Conservation (phyloP, 2,797 vertebrate genomes). For the Anisognathus igniventris region DNA sequence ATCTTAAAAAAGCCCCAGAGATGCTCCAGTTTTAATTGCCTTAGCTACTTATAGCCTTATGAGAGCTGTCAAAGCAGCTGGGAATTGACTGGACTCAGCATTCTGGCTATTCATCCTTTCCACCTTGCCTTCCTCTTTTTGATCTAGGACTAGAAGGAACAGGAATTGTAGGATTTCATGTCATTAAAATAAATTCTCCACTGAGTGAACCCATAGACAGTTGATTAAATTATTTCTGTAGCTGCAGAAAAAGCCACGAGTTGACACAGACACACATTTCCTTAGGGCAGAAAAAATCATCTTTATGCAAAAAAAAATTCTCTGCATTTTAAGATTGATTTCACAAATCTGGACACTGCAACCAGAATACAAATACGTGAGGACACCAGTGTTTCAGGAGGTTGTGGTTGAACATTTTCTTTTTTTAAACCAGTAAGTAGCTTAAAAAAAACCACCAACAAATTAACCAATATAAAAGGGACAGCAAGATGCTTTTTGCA, state of each 20-base stretch:
- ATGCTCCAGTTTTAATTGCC: conserved; percentile 27
- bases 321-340: not conserved
- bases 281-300: not conserved
- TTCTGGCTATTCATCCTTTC: not conserved
- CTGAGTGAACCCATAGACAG: not conserved
- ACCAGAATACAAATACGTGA: not conserved
- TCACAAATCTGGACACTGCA: not conserved
- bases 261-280: not conserved
- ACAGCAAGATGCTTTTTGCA: not conserved
- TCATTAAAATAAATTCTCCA: not conserved
- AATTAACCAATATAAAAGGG: not conserved
- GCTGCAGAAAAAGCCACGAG: conserved; percentile 1
- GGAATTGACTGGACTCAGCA: not conserved
- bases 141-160: not conserved
- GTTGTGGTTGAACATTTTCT: not conserved
- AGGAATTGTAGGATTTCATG: not conserved
- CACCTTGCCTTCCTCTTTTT: not conserved
- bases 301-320: not conserved
- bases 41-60: conserved; percentile 17
- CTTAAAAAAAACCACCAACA: not conserved
- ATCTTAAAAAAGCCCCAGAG: not conserved
- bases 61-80: conserved; percentile 21
- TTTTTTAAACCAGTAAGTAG: not conserved
- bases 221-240: conserved; percentile 11
- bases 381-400: not conserved